Percentiles rank a stretch among this genome's conserved stretches.
Conservation (phyloP, 2,113 vertebrate genomes). For the Centropus unirufus region DNA sequence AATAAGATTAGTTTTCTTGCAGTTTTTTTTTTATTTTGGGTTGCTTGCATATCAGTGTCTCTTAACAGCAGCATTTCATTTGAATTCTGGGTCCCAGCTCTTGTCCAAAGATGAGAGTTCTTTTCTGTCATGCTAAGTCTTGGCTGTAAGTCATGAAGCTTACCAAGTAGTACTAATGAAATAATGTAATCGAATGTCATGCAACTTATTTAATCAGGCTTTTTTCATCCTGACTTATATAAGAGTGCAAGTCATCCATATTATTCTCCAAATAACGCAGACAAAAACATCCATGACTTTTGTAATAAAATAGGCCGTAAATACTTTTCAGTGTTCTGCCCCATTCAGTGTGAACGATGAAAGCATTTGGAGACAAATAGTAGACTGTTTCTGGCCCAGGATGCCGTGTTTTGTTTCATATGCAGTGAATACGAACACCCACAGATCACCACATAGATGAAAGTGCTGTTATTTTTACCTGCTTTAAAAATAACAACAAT, state of each 20-base stretch:
- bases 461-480: conserved; percentile 62
- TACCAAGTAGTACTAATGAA: not conserved
- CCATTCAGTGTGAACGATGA: not conserved
- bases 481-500: conserved; percentile 67
- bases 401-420: not conserved
- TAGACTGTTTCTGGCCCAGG: not conserved
- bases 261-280: not conserved
- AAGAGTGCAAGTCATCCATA: not conserved
- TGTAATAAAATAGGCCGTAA: not conserved
- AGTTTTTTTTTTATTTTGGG: not conserved
- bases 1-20: not conserved
- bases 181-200: not conserved
- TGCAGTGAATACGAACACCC: not conserved
- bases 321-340: not conserved
- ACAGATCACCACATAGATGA: conserved; percentile 4
- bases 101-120: not conserved
- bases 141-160: not conserved
- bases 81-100: not conserved
- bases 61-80: not conserved
- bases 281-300: not conserved
- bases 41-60: not conserved
- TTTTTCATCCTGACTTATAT: not conserved
- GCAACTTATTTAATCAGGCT: not conserved
- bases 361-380: not conserved
- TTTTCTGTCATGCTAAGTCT: not conserved